These are phyloP conservation scores for Scarus forsteni DNA, from an alignment of 2,797 vertebrate genomes.

Conservation along the genomic window DNA sequence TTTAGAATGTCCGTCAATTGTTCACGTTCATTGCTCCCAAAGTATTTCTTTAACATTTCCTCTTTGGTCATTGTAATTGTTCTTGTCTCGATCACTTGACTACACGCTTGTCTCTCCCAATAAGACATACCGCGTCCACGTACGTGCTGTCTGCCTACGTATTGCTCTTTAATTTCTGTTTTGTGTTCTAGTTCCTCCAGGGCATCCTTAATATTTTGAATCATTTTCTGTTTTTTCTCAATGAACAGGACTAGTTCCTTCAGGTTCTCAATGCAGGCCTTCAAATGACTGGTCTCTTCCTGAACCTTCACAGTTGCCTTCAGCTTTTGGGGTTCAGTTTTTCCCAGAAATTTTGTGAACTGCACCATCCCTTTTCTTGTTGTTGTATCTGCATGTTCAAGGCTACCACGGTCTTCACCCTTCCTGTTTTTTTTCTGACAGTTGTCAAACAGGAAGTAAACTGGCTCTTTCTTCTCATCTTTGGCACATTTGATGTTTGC, in stretches of 20 bases:
- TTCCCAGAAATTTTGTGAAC: neutral
- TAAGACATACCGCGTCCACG: neutral
- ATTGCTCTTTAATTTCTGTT: neutral
- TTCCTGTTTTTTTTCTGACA: neutral
- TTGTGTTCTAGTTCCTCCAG: neutral
- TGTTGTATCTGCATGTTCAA: neutral
- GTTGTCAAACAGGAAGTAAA: slow-evolving; percentile 14
- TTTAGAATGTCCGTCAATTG: neutral
- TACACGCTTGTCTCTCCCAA: neutral
- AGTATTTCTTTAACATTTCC: neutral
- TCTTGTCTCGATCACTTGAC: neutral
- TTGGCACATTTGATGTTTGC: neutral
- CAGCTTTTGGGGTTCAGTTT: neutral
- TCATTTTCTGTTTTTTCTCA: neutral
- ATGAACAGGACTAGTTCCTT: neutral
- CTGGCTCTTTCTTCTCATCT: neutral
- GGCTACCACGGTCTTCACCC: too few relatives aligned
- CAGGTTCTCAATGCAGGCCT: slow-evolving; percentile 16
- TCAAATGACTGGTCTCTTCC: neutral
- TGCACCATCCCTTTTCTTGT: neutral
- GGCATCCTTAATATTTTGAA: neutral
- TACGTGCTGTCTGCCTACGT: neutral
- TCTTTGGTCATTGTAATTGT: accelerated
- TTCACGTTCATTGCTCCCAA: neutral
- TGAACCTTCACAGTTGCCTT: neutral